Evolutionary conservation across 2,113 vertebrate genomes (phyloP), one percentile per base, ranked within the genome.

Genomic region (Caranx ignobilis): DNA sequence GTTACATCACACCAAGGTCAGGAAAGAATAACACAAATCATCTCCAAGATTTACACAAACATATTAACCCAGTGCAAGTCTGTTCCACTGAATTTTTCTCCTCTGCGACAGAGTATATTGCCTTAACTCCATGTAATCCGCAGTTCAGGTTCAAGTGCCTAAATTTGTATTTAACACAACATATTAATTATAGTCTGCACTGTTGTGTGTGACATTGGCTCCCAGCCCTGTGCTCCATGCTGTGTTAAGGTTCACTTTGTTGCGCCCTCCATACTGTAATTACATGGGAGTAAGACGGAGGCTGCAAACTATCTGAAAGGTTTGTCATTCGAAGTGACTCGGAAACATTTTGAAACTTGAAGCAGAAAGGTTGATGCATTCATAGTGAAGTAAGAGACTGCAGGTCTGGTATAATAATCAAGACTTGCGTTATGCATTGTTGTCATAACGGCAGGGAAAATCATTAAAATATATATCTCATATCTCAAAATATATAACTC

Each of bases 231-330:
- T 1, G 15, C 56, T 47, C 52, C 6, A 31, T 59, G 50, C 78
- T 75, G 11, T 43, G 12, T 55, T 15, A 39, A 31, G 35, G 18
- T 54, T 57, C 6, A 21, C 2, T 60, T 63, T 4, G 16, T 47
- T 60, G 10, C 11, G 48, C 8, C 3, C 6, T 59, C 18, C 16
- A 31, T 62, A 54, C 64, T 82, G 60, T 71, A 75, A 71, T 78
- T 43, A 66, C 45, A 65, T 18, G 34, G 18, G 31, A 31, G 19
- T 19, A 48, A 65, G 12, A 32, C 16, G 12, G 35, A 6, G 48
- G 35, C 26, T 35, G 48, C 48, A 57, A 5, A 16, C 43, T 18
- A 4, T 41, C 2, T 47, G 26, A 39, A 37, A 5, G 7, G 15
- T 56, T 39, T 34, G 54, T 10, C 3, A 3, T 66, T 48, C 45